These are phyloP conservation scores for Acestrorhynchus altus DNA, from an alignment of 2,797 vertebrate genomes.

Conservation along the genomic window DNA sequence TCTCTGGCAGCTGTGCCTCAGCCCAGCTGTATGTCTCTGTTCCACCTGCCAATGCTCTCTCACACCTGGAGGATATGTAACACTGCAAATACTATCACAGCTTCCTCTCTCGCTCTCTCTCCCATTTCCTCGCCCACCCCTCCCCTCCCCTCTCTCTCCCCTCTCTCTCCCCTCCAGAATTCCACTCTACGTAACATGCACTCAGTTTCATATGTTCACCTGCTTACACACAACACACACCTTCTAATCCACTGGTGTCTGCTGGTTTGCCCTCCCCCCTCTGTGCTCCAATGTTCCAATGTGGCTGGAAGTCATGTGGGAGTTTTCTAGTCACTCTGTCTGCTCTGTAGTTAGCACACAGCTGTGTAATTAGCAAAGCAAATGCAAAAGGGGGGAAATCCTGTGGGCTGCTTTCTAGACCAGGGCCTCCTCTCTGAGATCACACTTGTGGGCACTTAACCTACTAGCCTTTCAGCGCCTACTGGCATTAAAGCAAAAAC, in stretches of 20 bases:
- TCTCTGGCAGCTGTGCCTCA: slow-evolving; percentile 67
- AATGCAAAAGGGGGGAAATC: slow-evolving; percentile 34
- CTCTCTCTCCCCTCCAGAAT: neutral
- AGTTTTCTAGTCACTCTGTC: slow-evolving; percentile 14
- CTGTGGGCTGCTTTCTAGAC: slow-evolving; percentile 26
- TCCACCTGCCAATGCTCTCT: slow-evolving; percentile 72
- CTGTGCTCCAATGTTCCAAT: neutral
- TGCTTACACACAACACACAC: neutral
- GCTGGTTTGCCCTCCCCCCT: neutral
- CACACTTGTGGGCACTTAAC: neutral
- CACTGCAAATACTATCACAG: neutral
- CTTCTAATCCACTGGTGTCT: neutral
- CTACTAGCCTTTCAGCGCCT: neutral
- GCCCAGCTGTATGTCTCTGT: slow-evolving; percentile 71
- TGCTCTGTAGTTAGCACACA: slow-evolving; percentile 14
- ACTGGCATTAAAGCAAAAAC: neutral
- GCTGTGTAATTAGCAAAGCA: slow-evolving; percentile 51
- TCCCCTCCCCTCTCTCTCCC: neutral
- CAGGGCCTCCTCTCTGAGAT: slow-evolving; percentile 8
- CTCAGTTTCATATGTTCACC: neutral
- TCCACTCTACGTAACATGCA: neutral
- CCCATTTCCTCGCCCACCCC: neutral
- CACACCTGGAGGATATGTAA: slow-evolving; percentile 68
- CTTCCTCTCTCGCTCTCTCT: slow-evolving; percentile 11
- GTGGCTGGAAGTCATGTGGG: slow-evolving; percentile 19